Base-by-base conservation (phyloP, 35 echinoderm and acorn worm species). In the Patiria miniata region DNA sequence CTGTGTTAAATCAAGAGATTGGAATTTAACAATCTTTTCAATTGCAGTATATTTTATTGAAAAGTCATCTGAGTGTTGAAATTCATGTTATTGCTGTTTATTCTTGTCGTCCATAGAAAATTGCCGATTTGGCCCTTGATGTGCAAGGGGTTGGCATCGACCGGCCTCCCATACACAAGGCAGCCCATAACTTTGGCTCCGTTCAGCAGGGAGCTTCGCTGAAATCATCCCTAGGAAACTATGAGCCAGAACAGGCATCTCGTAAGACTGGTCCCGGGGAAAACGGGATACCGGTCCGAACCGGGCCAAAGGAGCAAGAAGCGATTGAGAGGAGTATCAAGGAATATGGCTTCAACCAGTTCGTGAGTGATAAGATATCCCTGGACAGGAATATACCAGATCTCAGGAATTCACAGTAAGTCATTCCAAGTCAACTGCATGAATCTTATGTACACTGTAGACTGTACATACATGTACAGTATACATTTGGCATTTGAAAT, bases 291-390 rank as follows among this genome's bases (percentile, higher is more conserved):
- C 77, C 92, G 29, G 96, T 99, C 28, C 86, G 68, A 36, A 92
- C 96, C 0, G 77, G 42, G 10, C 38, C 73, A 10, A 68, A 59
- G 21, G 96, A 99, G 61, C 78, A 89, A 68, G 61, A 15, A 5
- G 80, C 77, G 68, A 89, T 92, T 16, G 87, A 99, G 16, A 65
- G 61, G 37, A 58, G 82, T 2, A 95, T 99, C 2, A 80, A 89
- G 40, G 96, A 99, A 65, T 99, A 99, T 79, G 92, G 96, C 60
- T 99, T 99, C 68, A 99, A 99, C 36, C 96, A 98, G 78, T 95
- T 92, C 84, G 93, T 99, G 52, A 99, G 96, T 78, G 93, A 99
- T 81, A 86, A 90, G 85, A 99, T 99, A 68, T 99, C 96, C 32
- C 77, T 98, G 86, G 96, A 99, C 51, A 89, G 96, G 61, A 92